Evolutionary conservation across 2,888 invertebrate genomes (phyloP), one percentile per base, ranked within the genome.

Genomic region (Orthosia incerta): DNA sequence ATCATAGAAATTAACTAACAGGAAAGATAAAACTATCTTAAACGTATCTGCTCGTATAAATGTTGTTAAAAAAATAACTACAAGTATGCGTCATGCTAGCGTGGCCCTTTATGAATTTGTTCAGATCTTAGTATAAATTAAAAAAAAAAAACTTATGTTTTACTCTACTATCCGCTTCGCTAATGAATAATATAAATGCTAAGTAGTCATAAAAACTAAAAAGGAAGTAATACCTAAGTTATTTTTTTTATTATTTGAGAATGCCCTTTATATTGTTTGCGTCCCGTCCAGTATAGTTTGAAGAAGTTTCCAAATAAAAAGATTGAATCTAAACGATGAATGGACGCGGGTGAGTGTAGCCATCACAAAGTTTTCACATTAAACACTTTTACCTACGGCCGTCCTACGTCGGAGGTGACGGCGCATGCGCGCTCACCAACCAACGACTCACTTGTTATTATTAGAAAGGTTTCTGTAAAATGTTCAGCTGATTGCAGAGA

Each of bases 321-420:
- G 87, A 89, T 88, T 86, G 85, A 84, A 87, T 89, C 86, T 87
- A 83, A 89, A 87, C 89, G 87, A 75, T 79, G 84, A 88, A 88
- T 88, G 87, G 81, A 79, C 80, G 86, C 88, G 85, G 89, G 87
- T 88, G 89, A 90, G 88, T 90, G 90, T 88, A 86, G 89, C 86
- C 87, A 85, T 88, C 90, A 89, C 88, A 89, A 93, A 93, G 88
- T 93, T 93, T 93, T 89, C 92, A 92, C 93, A 92, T 92, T 90
- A 88, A 91, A 88, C 91, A 93, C 91, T 91, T 89, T 89, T 89
- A 88, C 88, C 89, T 88, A 86, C 87, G 85, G 86, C 81, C 87
- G 83, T 83, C 79, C 86, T 86, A 87, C 85, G 83, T 82, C 16
- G 62, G 84, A 83, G 74, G 70, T 72, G 79, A 80, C 72, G 73